Evolutionary conservation across 2,888 invertebrate genomes (phyloP), one percentile per base, ranked within the genome.

Genomic region (Charanyca ferruginea): DNA sequence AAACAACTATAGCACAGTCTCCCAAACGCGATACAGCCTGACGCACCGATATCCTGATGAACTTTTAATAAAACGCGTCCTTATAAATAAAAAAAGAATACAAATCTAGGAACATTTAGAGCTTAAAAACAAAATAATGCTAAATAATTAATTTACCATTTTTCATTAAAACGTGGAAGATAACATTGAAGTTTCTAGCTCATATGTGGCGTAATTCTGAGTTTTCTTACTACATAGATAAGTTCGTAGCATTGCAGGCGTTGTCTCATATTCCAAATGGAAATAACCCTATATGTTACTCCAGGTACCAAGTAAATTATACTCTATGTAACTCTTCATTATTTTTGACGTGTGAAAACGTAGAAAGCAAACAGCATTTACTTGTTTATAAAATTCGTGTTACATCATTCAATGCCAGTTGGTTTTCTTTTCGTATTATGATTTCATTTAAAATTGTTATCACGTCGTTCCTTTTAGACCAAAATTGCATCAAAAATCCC

Each of bases 91-190:
- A 83, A 87, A 88, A 71, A 91, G 91, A 92, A 92, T 91, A 94
- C 88, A 93, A 87, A 89, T 89, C 94, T 94, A 95, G 94, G 94
- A 95, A 95, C 94, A 94, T 94, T 89, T 80, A 91, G 86, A 92
- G 83, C 94, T 94, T 94, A 94, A 90, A 91, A 89, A 86, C 78
- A 91, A 87, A 87, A 84, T 87, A 91, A 92, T 75, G 85, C 91
- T 93, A 93, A 93, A 93, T 92, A 92, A 91, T 89, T 93, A 91
- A 91, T 87, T 75, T 79, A 73, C 77, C 73, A 28, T 66, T 65
- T 73, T 66, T 57, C 51, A 20, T 47, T 72, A 44, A 64, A 47
- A 60, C 78, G 68, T 90, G 91, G 90, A 90, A 90, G 87, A 88
- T 84, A 22, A n/a, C 18, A 41, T 66, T 60, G 59, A 58, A 44